A percentile compares a stretch with the other conserved stretches of the same genome.
phyloP scores from a whole-genome alignment of 2,113 vertebrate species.

The Thomomys bottae region DNA sequence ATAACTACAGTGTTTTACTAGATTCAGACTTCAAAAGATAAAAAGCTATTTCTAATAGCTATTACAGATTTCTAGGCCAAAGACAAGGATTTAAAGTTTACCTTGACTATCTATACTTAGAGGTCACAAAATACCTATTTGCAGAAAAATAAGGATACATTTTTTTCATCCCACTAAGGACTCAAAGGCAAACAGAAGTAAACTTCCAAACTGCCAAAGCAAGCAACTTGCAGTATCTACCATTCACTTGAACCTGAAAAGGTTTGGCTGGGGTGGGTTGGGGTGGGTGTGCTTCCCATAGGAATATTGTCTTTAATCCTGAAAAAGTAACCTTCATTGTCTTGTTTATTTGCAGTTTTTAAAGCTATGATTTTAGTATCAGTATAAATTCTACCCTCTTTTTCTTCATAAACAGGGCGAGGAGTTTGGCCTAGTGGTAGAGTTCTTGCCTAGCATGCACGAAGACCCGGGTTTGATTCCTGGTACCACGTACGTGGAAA shows the following conservation, averaged over 20 bases:
- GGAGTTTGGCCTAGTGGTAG: no score
- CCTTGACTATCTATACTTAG: background rate
- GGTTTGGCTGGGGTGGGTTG: background rate
- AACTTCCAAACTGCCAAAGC: background rate
- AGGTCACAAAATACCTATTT: background rate
- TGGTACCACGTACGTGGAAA: no score
- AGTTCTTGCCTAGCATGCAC: no score
- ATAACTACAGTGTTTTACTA: background rate
- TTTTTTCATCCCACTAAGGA: background rate
- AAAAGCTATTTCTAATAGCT: background rate
- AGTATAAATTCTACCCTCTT: constrained; percentile 26
- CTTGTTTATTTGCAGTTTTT: background rate
- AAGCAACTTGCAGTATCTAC: background rate
- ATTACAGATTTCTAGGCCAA: background rate
- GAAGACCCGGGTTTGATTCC: no score
- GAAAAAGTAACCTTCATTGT: constrained; percentile 5
- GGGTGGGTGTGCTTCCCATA: background rate
- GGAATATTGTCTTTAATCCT: background rate
- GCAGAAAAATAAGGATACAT: background rate
- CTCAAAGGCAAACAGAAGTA: background rate
- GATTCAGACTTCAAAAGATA: background rate
- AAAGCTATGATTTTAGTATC: constrained; percentile 7
- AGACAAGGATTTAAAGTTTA: background rate
- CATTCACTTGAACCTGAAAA: background rate
- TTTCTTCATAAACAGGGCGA: constrained; percentile 71